Base-by-base conservation (phyloP, 2,888 invertebrate genomes). In the Tinea trinotella region DNA sequence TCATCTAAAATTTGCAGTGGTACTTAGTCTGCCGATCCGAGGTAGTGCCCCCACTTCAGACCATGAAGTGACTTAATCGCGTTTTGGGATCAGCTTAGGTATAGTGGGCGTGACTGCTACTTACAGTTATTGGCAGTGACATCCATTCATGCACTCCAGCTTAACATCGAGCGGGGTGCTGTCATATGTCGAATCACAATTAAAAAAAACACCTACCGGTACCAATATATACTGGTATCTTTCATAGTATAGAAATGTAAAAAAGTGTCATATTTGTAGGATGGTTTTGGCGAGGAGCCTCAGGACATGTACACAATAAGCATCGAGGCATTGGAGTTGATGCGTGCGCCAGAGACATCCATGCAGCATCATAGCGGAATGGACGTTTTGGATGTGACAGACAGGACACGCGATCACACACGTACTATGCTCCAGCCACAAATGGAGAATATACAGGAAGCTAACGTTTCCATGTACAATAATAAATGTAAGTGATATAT, bases 221-320 rank as follows among this genome's bases (percentile, higher is more conserved):
- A 17, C 4, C 10, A 24, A 15, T 7, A n/a, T 0, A 13, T 3
- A 15, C n/a, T 7, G 10, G 20, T n/a, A 10, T 24, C 12, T 30
- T 4, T 24, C 54, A 12, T 7, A 40, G 6, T 10, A 12, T 15
- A 15, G 19, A 13, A 10, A 36, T 49, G 2, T 20, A 44, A 34
- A 48, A 40, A 35, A 22, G 7, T n/a, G n/a, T n/a, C n/a, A 30
- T 30, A 7, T 30, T 30, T 30, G 12, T 50, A 84, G 84, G 83
- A 83, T 34, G 75, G 75, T 0, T 84, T 84, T 56, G 84, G 83
- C 1, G 84, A 84, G 60, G 72, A 79, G 56, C 65, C 74, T 20
- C 70, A 66, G 0, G 71, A 77, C 0, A 74, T 30, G 30, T 5
- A 22, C 7, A 22, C 7, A 22, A 5, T 22, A 7, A 30, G n/a